Percentiles rank a stretch among this genome's conserved stretches.
These are phyloP conservation scores for Tipula unca DNA, from an alignment of 2,888 invertebrate genomes.

Conservation along the genomic window DNA sequence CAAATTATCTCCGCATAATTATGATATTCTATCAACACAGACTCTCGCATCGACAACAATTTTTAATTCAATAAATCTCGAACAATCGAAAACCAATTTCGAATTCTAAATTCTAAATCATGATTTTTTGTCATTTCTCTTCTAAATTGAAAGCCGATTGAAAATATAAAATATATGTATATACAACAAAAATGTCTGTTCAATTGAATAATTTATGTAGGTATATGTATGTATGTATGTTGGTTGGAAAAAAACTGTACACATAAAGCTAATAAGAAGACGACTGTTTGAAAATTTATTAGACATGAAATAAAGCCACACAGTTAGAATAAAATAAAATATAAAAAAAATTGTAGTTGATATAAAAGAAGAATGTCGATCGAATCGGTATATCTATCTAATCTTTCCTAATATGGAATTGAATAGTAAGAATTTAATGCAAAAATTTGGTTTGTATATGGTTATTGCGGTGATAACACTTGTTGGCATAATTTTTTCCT, in stretches of 20 bases:
- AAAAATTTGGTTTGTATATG: not conserved
- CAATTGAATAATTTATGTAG: not conserved
- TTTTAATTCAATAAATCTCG: not conserved
- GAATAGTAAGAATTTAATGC: not conserved
- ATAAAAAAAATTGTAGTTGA: not conserved
- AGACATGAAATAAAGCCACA: not conserved
- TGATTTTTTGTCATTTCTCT: not conserved
- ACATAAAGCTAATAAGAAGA: not conserved
- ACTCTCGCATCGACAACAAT: not conserved
- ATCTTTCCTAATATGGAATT: not conserved
- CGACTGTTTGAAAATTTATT: not conserved
- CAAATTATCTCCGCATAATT: not conserved
- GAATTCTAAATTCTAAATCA: not conserved
- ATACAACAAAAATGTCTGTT: not conserved
- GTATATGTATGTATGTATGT: no score
- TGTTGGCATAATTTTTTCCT: not conserved
- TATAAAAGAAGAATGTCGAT: not conserved
- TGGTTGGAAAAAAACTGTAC: not conserved
- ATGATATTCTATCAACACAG: not conserved
- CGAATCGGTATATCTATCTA: not conserved
- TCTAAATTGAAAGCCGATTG: not conserved
- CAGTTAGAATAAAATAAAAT: not conserved
- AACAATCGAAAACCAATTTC: not conserved
- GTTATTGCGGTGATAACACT: not conserved
- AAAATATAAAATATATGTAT: not conserved